Evolutionary conservation across 2,797 vertebrate genomes (phyloP), one percentile per base, ranked within the genome.

Genomic region (Chelmon rostratus): DNA sequence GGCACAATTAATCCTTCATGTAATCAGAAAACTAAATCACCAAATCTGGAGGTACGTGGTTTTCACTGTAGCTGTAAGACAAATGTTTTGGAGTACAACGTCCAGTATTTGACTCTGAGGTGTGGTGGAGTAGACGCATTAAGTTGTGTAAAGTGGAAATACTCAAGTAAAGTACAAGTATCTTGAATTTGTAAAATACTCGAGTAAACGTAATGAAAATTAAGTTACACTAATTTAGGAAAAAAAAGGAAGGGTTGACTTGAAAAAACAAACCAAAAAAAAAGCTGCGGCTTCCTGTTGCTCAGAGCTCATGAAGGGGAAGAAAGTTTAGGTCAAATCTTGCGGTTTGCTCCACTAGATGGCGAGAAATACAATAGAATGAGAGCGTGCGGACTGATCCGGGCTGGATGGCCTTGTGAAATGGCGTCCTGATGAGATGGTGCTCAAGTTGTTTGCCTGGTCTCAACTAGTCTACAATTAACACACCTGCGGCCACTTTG

Each of bases 371-470:
- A 58, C 91, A 71, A 76, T 6, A 54, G 21, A 70, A 89, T 74
- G 3, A 25, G 23, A 31, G 33, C 50, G 46, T 0, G 23, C 1
- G 6, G 33, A 2, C 18, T 2, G 40, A 70, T 57, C 52, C 15
- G 62, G 49, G 16, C 40, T 50, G 67, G 28, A 8, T 19, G 82
- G 88, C 81, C 91, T 90, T 93, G 84, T 92, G 93, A 95, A 95
- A 95, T 95, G 94, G 94, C 94, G 93, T 93, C 94, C 89, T 77
- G 89, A 83, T 64, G 90, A 91, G 90, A 93, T 89, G 90, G 92
- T 86, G 88, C 76, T 85, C 35, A 89, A 89, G 63, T 93, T 88
- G 86, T 89, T 81, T 84, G 76, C 83, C 73, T 82, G 70, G 83
- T 84, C 84, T 79, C 86, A 74, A 79, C 79, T 73, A 70, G 71